A percentile compares a stretch with the other conserved stretches of the same genome.
Evolutionary conservation across 1,140 invertebrate species (phyloP).

Genomic region (Drosophila lowei): DNA sequence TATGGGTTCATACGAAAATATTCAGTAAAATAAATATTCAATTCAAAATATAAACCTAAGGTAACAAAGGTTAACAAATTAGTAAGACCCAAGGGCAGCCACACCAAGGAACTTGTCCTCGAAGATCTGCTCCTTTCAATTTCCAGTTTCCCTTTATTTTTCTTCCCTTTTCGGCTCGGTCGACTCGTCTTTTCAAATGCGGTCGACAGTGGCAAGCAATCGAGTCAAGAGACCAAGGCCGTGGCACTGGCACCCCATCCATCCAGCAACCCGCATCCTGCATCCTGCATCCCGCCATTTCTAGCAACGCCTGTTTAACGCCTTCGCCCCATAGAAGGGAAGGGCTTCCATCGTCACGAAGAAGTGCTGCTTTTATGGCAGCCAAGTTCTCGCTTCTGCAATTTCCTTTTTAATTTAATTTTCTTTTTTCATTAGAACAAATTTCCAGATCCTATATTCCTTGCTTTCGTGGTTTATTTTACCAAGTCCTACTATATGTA

Average conservation of each 20-base stretch:
- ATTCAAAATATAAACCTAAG: too few relatives aligned
- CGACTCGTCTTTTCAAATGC: slow-evolving; percentile 3
- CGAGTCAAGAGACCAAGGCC: slow-evolving; percentile 22
- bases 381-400: slow-evolving; percentile 26
- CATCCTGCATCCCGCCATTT: background rate
- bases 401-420: slow-evolving; percentile 52
- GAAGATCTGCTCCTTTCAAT: background rate
- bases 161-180: background rate
- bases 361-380: slow-evolving; percentile 56
- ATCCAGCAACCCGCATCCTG: background rate
- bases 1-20: too few relatives aligned
- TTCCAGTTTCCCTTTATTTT: background rate
- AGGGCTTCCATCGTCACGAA: background rate
- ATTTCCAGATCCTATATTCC: slow-evolving; percentile 20
- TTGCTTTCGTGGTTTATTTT: slow-evolving; percentile 8
- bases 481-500: background rate
- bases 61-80: too few relatives aligned
- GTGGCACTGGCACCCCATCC: background rate
- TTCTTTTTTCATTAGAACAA: slow-evolving; percentile 54
- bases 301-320: background rate
- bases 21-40: too few relatives aligned
- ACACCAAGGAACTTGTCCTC: background rate
- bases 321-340: background rate
- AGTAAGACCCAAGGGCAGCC: too few relatives aligned
- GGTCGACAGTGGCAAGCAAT: slow-evolving; percentile 11